phyloP scores from a whole-genome alignment of 1,140 invertebrate species.

The Trachymyrmex cornetzi region DNA sequence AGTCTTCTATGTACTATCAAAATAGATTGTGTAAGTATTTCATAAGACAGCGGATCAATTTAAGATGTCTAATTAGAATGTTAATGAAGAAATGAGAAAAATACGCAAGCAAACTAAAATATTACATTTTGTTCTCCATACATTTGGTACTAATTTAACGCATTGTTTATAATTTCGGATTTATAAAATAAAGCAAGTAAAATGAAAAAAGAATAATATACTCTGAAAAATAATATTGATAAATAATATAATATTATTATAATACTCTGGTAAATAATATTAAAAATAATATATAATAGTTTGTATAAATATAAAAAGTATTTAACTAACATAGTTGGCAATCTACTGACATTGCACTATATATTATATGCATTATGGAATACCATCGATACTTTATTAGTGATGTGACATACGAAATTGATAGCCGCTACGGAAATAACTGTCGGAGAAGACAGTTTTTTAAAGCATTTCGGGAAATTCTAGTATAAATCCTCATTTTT shows the following conservation, averaged over 20 bases:
- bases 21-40: constrained; percentile 30
- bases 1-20: constrained; percentile 1
- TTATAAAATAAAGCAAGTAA: neutral
- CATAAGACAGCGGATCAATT: constrained; percentile 11
- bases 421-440: constrained; percentile 29
- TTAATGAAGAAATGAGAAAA: neutral
- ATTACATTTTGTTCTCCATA: neutral
- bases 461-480: constrained; percentile 8
- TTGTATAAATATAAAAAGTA: constrained; percentile 9
- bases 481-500: constrained; percentile 24
- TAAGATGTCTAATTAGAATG: neutral
- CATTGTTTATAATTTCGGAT: neutral
- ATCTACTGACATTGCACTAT: neutral
- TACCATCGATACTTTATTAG: constrained; percentile 2
- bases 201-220: neutral
- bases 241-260: no score
- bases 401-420: constrained; percentile 26
- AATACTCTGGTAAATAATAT: no score
- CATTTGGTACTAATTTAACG: neutral
- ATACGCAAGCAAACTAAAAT: neutral
- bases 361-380: neutral
- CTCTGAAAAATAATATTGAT: neutral
- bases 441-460: neutral
- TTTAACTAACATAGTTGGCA: neutral
- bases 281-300: no score